phyloP scores from a whole-genome alignment of 2,888 invertebrate species.

The Hydraecia micacea region DNA sequence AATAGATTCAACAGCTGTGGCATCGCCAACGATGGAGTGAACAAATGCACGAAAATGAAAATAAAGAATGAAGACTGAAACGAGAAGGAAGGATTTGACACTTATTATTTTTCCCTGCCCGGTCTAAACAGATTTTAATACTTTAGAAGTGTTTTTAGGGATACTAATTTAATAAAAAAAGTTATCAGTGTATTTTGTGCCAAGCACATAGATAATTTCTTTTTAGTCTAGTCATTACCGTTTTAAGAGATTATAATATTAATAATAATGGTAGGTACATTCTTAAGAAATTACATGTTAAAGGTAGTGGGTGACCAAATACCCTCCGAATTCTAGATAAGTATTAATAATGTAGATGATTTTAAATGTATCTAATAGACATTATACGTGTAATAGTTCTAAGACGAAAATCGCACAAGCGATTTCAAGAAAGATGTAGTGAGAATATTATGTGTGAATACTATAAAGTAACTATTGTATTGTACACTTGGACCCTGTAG shows the following conservation, averaged over 20 bases:
- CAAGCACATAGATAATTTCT: slow-evolving; percentile 74
- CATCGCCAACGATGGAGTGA: slow-evolving; percentile 67
- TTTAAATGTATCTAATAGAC: slow-evolving; percentile 70
- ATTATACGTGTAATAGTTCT: slow-evolving; percentile 52
- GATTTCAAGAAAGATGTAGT: slow-evolving; percentile 86
- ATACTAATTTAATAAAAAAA: slow-evolving; percentile 61
- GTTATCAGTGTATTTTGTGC: slow-evolving; percentile 72
- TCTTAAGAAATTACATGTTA: slow-evolving; percentile 62
- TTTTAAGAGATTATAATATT: no score
- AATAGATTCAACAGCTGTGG: slow-evolving; percentile 85
- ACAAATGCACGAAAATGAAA: slow-evolving; percentile 73
- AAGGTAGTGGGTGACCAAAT: slow-evolving; percentile 77
- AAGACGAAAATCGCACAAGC: slow-evolving; percentile 69
- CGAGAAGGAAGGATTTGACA: slow-evolving; percentile 43
- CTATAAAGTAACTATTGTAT: slow-evolving; percentile 76
- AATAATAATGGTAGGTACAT: no score
- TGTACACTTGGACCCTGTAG: slow-evolving; percentile 85
- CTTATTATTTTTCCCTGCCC: slow-evolving; percentile 63
- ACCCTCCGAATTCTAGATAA: slow-evolving; percentile 84
- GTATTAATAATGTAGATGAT: slow-evolving; percentile 64
- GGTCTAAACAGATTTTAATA: slow-evolving; percentile 73
- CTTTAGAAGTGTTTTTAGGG: slow-evolving; percentile 64
- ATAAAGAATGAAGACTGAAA: slow-evolving; percentile 78
- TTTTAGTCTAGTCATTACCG: slow-evolving; percentile 71
- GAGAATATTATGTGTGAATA: slow-evolving; percentile 79